phyloP scores from a whole-genome alignment of 2,888 invertebrate genomes.

The Thecocarcelia acutangulata region DNA sequence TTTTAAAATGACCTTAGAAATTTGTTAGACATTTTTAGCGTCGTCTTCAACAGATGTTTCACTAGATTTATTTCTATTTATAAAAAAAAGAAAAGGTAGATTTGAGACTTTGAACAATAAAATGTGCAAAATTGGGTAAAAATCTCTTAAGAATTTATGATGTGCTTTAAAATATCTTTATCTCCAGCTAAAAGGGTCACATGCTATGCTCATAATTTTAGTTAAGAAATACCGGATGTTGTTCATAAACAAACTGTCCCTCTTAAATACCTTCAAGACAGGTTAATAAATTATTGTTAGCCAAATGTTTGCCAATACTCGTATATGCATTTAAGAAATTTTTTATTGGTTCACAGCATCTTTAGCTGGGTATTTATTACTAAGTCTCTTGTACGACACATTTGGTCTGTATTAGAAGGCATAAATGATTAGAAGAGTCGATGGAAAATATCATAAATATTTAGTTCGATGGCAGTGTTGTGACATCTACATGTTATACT shows the following conservation, averaged over 20 bases:
- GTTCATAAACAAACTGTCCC: conserved; percentile 32
- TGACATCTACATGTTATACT: no score
- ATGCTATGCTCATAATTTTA: conserved; percentile 3
- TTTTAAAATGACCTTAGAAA: conserved; percentile 6
- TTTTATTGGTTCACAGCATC: no score
- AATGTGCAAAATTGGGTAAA: conserved; percentile 75
- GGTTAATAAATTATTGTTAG: conserved; percentile 56
- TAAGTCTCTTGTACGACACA: neutral
- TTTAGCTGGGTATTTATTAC: no score
- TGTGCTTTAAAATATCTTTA: conserved; percentile 79
- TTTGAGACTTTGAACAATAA: conserved; percentile 22
- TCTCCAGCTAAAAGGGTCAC: conserved; percentile 45
- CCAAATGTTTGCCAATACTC: conserved; percentile 21
- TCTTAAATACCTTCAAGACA: conserved; percentile 56
- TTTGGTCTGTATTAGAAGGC: neutral
- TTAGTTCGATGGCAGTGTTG: no score
- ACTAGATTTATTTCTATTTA: conserved; percentile 33
- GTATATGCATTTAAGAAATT: no score
- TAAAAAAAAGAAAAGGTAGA: conserved; percentile 6
- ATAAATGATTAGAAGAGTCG: neutral
- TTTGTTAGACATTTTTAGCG: conserved; percentile 2
- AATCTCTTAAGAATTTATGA: conserved; percentile 76
- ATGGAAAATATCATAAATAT: no score
- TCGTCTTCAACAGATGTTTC: conserved; percentile 32
- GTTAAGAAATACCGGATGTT: conserved; percentile 60